Evolutionary conservation across 2,888 invertebrate species (phyloP), one percentile per base, ranked within the genome.

Genomic region (Ditylenchus weischeri): DNA sequence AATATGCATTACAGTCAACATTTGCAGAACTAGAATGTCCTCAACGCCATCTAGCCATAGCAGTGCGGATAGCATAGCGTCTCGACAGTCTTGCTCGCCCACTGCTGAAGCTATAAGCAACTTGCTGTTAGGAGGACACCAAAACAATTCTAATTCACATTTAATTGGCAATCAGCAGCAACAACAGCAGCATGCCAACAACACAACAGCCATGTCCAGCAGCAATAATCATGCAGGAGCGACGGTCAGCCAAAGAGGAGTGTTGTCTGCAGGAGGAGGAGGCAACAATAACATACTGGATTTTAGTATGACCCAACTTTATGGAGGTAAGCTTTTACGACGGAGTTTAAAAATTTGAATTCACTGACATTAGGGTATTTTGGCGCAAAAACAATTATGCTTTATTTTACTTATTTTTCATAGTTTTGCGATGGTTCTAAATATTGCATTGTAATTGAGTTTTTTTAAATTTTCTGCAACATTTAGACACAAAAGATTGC

Each of bases 231-330:
- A 43, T 43, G 43, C 38, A 38, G 38, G 38, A 38, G n/a, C 29
- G 29, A 29, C 29, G 5, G 29, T 29, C 29, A 43, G 43, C 15
- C 57, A 23, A 18, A 8, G 23, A 15, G 57, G 23, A 54, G 29
- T 29, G 13, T 29, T 54, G 23, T 10, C 23, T 59, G 59, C 35
- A 59, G 36, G 59, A 43, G 15, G 7, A 38, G 19, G 3, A 18
- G 36, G 35, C 21, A 38, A 19, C 23, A 43, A 21, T 36, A 35
- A 43, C n/a, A 1, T 36, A 29, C 59, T 59, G 11, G 59, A 59
- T 48, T 47, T 47, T 29, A 62, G 48, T 48, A 48, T 62, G 19
- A 49, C 62, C 2, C 62, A 62, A 48, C 48, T 62, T 19, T 62
- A 62, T n/a, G 48, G 48, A 23, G 62, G 62, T 47, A 10, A 29